Evolutionary conservation across 2,113 vertebrate species (phyloP), one percentile per base, ranked within the genome.

Genomic region (Grammomys surdaster): DNA sequence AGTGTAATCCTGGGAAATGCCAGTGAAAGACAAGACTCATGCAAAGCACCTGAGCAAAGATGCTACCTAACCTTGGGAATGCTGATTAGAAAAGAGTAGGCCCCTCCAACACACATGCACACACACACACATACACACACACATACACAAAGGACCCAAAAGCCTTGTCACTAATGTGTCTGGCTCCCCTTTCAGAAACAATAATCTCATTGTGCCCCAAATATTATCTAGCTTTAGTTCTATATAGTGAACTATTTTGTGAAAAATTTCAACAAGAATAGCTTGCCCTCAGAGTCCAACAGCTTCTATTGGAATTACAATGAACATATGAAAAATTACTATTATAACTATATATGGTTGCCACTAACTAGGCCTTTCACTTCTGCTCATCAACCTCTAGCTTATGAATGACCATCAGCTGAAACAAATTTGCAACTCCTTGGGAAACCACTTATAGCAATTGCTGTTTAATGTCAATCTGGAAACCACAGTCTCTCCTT

Each of bases 371-470:
- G 31, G 28, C 46, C 33, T 91, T 10, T 69, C 12, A 13, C 88
- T 92, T 91, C 28, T 17, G 54, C 78, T 88, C 26, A 75, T 54
- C 86, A 92, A 89, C 90, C 87, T 77, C 60, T 91, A 48, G 9
- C 84, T 69, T 85, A 63, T 89, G 43, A 36, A 48, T 67, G 60
- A 40, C n/a, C 31, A 89, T 93, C 36, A 65, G 28, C 51, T 75
- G 89, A 95, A 95, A 95, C 80, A 94, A 91, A 96, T 54, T 48
- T n/a, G 72, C 7, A 84, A 31, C 63, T 93, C 65, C 36, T 97
- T 81, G 63, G 65, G 51, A 82, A 46, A 51, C 67, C 28, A 92
- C 43, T 93, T 86, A n/a, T 40, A 90, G 36, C 11, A 54, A 63
- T 11, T 93, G n/a, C 7, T 63, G 69, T 88, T 82, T 88, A 70